Conservation (phyloP, 2,888 invertebrate species). For the Schizotus pectinicornis region DNA sequence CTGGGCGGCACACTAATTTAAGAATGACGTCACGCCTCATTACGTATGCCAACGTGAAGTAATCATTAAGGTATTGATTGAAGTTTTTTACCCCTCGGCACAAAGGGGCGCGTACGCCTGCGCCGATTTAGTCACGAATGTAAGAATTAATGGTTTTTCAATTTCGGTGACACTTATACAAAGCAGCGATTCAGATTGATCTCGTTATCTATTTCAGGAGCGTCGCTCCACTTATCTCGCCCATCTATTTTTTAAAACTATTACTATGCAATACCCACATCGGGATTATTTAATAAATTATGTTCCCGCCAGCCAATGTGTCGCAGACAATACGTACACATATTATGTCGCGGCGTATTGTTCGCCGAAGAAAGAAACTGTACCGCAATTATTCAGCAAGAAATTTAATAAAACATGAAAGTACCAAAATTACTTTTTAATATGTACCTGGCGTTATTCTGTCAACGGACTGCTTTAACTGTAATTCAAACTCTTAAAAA, state of each 20-base stretch:
- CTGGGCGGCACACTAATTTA: constrained; percentile 46
- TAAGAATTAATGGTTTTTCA: constrained; percentile 56
- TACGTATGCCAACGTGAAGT: constrained; percentile 57
- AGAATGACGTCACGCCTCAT: constrained; percentile 57
- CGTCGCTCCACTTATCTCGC: too few species aligned
- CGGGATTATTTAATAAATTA: constrained; percentile 37
- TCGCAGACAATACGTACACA: constrained; percentile 15
- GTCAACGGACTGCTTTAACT: constrained; percentile 31
- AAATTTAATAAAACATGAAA: constrained; percentile 34
- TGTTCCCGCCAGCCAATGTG: constrained; percentile 30
- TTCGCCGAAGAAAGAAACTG: constrained; percentile 24
- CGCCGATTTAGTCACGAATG: constrained; percentile 51
- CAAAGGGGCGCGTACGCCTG: constrained; percentile 46
- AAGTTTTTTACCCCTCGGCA: constrained; percentile 53
- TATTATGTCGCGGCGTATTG: constrained; percentile 18
- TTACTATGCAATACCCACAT: constrained; percentile 32
- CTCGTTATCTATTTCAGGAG: constrained; percentile 32
- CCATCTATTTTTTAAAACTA: not conserved
- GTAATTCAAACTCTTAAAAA: constrained; percentile 36
- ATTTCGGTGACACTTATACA: constrained; percentile 54
- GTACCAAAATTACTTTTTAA: constrained; percentile 45
- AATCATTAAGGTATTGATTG: constrained; percentile 60
- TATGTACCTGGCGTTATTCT: constrained; percentile 33
- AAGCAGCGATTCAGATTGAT: constrained; percentile 42
- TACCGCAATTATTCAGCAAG: constrained; percentile 29